Conservation (phyloP, 1,140 invertebrate genomes). For the Zaprionus taronus region DNA sequence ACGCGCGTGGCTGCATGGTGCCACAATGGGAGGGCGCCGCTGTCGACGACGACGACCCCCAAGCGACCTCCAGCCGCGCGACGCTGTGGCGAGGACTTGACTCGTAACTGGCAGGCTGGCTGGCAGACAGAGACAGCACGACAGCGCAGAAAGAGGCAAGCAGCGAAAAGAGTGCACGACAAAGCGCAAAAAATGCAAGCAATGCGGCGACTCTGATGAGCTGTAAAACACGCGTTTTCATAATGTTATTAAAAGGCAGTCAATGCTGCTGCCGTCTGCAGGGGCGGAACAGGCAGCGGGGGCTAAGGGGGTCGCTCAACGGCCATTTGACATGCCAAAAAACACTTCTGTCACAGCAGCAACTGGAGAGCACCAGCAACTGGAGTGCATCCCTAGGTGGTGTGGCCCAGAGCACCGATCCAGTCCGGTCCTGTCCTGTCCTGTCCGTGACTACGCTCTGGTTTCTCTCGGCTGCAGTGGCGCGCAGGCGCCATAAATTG, state of each 20-base stretch:
- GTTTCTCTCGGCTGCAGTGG: conserved; percentile 1
- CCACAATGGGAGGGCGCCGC: conserved; percentile 76
- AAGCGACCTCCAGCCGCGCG: conserved; percentile 76
- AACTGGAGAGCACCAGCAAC: conserved; percentile 20
- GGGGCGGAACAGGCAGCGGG: background rate
- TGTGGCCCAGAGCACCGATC: conserved; percentile 21
- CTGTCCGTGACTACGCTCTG: conserved; percentile 50
- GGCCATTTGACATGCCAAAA: conserved; percentile 81
- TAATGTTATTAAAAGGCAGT: conserved; percentile 70
- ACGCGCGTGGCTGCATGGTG: conserved; percentile 75
- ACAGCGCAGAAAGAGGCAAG: background rate
- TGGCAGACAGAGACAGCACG: conserved; percentile 19
- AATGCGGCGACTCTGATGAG: conserved; percentile 68
- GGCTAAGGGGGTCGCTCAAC: conserved; percentile 43
- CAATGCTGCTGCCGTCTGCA: conserved; percentile 6
- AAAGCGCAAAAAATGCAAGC: conserved; percentile 60
- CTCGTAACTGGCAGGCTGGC: conserved; percentile 66
- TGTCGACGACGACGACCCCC: conserved; percentile 66
- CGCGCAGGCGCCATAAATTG: conserved; percentile 59
- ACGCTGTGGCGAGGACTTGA: conserved; percentile 68
- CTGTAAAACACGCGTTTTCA: conserved; percentile 80
- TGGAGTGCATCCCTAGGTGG: conserved; percentile 45
- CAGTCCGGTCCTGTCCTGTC: background rate
- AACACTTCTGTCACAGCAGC: conserved; percentile 80
- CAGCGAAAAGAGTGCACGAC: conserved; percentile 47